Conservation (phyloP, 2,888 invertebrate genomes). For the Mellilla xanthometata region DNA sequence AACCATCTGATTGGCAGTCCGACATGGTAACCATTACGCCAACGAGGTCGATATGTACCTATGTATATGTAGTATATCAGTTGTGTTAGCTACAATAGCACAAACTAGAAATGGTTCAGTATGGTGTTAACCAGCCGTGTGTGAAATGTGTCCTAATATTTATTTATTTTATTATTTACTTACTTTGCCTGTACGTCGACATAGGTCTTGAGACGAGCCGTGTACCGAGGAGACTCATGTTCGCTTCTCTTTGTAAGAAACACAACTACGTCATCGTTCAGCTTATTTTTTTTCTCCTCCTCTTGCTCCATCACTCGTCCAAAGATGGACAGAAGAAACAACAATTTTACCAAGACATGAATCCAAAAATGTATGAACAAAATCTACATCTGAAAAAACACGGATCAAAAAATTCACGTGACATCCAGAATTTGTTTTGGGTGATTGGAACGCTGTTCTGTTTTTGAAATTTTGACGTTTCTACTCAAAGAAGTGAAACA, state of each 20-base stretch:
- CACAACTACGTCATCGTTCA: conserved; percentile 56
- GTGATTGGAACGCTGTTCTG: conserved; percentile 10
- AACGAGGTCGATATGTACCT: too few relatives aligned
- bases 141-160: background rate
- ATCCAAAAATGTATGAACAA: background rate
- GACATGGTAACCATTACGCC: too few relatives aligned
- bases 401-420: background rate
- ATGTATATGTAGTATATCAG: too few relatives aligned
- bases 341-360: conserved; percentile 4
- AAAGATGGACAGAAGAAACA: conserved; percentile 8
- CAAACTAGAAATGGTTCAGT: too few relatives aligned
- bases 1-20: too few relatives aligned
- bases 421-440: conserved; percentile 8
- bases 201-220: conserved; percentile 49
- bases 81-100: too few relatives aligned
- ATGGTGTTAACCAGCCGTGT: too few relatives aligned
- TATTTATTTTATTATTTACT: too few relatives aligned
- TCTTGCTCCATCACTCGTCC: conserved; percentile 43
- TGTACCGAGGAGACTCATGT: conserved; percentile 51
- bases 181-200: conserved; percentile 54
- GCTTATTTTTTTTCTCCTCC: conserved; percentile 48
- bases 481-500: background rate
- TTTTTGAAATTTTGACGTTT: conserved; percentile 7
- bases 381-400: background rate
- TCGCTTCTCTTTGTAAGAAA: conserved; percentile 58